phyloP scores from a whole-genome alignment of 2,113 vertebrate species.

The Cyprinus carpio region DNA sequence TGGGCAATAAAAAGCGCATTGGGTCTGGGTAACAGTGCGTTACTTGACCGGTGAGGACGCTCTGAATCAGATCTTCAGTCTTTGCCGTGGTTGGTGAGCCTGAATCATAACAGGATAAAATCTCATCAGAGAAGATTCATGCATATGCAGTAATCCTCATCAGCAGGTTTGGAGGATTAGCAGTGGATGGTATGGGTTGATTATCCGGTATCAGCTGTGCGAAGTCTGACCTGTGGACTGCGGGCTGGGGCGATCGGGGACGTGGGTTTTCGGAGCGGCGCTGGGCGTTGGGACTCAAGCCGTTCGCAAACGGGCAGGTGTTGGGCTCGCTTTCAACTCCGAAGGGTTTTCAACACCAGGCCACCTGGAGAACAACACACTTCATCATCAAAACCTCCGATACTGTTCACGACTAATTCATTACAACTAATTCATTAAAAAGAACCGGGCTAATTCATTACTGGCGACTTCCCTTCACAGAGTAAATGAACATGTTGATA shows the following conservation, averaged over 20 bases:
- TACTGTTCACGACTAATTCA: not conserved
- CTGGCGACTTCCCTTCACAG: too few species aligned
- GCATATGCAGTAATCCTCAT: not conserved
- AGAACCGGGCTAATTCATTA: too few species aligned
- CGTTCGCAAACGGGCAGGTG: constrained; percentile 88
- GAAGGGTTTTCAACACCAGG: constrained; percentile 75
- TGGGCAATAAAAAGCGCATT: not conserved
- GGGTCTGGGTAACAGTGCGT: too few species aligned
- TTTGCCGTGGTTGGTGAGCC: constrained; percentile 88
- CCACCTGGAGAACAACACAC: constrained; percentile 71
- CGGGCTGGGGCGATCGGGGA: constrained; percentile 81
- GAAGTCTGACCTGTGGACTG: constrained; percentile 78
- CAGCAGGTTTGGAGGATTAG: not conserved
- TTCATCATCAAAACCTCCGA: not conserved
- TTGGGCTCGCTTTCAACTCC: constrained; percentile 85
- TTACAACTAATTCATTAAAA: too few species aligned
- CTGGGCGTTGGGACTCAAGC: constrained; percentile 81
- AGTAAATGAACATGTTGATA: too few species aligned
- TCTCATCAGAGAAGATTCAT: not conserved
- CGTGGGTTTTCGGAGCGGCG: constrained; percentile 77
- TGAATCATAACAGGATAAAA: constrained; percentile 62
- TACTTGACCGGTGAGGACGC: constrained; percentile 90
- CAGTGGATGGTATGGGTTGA: too few species aligned
- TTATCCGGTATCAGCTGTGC: constrained; percentile 52
- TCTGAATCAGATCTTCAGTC: constrained; percentile 93